phyloP scores from a whole-genome alignment of 2,888 invertebrate species.

The Euplagia quadripunctaria region DNA sequence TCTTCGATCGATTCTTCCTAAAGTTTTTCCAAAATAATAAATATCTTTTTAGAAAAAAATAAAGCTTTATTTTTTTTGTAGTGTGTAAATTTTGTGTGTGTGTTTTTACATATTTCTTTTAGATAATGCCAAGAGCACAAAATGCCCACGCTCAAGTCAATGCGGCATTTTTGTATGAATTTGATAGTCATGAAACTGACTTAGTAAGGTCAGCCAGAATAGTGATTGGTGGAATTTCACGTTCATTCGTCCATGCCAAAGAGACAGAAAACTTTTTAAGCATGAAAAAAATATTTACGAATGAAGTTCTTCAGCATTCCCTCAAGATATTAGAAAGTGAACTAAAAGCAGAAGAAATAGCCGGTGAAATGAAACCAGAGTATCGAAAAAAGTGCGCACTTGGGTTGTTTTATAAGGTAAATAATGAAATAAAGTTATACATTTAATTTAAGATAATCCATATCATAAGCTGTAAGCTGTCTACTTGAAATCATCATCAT shows the following conservation, averaged over 20 bases:
- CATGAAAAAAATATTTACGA: conserved; percentile 75
- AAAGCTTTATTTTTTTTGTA: too few relatives aligned
- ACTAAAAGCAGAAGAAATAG: conserved; percentile 67
- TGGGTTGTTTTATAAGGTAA: conserved; percentile 90
- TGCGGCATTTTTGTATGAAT: conserved; percentile 90
- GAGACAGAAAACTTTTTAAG: conserved; percentile 84
- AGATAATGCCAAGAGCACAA: conserved; percentile 92
- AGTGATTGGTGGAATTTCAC: conserved; percentile 88
- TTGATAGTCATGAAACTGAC: conserved; percentile 66
- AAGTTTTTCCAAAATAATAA: too few relatives aligned
- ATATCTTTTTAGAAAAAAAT: too few relatives aligned
- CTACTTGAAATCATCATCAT: too few relatives aligned
- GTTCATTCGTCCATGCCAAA: conserved; percentile 86
- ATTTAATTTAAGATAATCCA: too few relatives aligned
- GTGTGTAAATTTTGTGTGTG: too few relatives aligned
- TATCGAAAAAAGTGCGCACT: conserved; percentile 88
- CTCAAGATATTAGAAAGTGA: conserved; percentile 87
- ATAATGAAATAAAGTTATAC: neutral
- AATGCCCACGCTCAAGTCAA: conserved; percentile 93
- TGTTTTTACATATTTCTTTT: conserved; percentile 38
- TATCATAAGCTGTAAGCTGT: too few relatives aligned
- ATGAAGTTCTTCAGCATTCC: conserved; percentile 82
- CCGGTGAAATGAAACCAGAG: conserved; percentile 87
- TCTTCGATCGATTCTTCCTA: too few relatives aligned
- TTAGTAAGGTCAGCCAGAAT: conserved; percentile 83